phyloP scores from a whole-genome alignment of 2,888 invertebrate genomes.

The Leptura quadrifasciata region DNA sequence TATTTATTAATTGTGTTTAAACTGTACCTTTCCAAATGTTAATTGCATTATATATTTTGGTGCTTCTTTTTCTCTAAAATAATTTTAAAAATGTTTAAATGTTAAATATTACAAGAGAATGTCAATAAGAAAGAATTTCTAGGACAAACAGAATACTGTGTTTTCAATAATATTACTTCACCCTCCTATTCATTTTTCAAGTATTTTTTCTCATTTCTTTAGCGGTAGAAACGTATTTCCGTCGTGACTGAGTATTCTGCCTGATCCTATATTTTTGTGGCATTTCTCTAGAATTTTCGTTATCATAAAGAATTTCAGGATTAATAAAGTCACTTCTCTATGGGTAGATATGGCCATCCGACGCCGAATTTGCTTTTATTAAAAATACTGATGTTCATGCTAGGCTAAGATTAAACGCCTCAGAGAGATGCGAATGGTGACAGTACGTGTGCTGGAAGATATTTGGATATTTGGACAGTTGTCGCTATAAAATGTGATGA shows the following conservation, averaged over 20 bases:
- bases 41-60: too few relatives aligned
- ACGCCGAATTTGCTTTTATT: slow-evolving; percentile 39
- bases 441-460: slow-evolving; percentile 30
- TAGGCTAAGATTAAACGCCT: slow-evolving; percentile 29
- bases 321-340: slow-evolving; percentile 33
- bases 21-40: too few relatives aligned
- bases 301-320: slow-evolving; percentile 6
- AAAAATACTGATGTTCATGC: slow-evolving; percentile 37
- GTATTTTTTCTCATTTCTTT: not conserved
- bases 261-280: not conserved
- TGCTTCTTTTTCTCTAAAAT: too few relatives aligned
- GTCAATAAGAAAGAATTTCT: too few relatives aligned
- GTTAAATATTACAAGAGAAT: too few relatives aligned
- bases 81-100: too few relatives aligned
- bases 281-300: slow-evolving; percentile 9
- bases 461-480: slow-evolving; percentile 30
- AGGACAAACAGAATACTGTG: too few relatives aligned
- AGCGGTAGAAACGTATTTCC: not conserved
- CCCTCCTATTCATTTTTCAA: not conserved
- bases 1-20: not conserved
- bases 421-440: slow-evolving; percentile 18
- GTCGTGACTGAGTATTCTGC: not conserved
- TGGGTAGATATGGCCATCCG: slow-evolving; percentile 21
- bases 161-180: too few relatives aligned
- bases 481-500: slow-evolving; percentile 30